Conservation (phyloP, 2,888 invertebrate genomes). For the Cartodere bifasciata region DNA sequence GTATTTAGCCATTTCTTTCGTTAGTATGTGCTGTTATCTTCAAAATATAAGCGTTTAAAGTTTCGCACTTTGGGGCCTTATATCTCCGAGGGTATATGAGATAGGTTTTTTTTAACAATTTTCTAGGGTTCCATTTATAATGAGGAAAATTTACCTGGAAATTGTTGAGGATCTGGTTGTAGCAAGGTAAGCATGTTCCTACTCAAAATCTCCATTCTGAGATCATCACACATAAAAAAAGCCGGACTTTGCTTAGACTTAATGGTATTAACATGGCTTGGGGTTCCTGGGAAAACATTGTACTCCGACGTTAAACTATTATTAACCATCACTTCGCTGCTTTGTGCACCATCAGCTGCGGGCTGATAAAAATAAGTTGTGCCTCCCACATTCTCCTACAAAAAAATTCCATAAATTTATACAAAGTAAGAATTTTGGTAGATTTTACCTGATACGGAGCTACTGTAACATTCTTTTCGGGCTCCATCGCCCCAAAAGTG, state of each 20-base stretch:
- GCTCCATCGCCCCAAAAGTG: conserved; percentile 6
- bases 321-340: conserved; percentile 15
- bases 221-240: conserved; percentile 77
- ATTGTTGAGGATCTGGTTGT: conserved; percentile 56
- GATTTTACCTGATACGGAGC: conserved; percentile 5
- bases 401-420: conserved; percentile 14
- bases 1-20: too few species aligned
- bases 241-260: conserved; percentile 40
- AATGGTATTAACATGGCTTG: conserved; percentile 44
- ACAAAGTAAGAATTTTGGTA: conserved; percentile 1
- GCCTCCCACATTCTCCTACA: conserved; percentile 81
- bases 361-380: conserved; percentile 84
- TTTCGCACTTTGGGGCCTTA: too few species aligned
- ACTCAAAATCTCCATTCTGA: conserved; percentile 65
- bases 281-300: conserved; percentile 52
- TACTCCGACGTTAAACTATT: conserved; percentile 34
- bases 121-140: too few species aligned
- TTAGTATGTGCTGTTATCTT: too few species aligned
- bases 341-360: conserved; percentile 22
- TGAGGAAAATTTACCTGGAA: conserved; percentile 34
- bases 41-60: too few species aligned
- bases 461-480: not conserved
- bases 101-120: too few species aligned
- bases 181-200: conserved; percentile 60
- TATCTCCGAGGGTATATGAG: too few species aligned